Conservation (phyloP, 2,797 vertebrate genomes). For the Rhinoraja longicauda region DNA sequence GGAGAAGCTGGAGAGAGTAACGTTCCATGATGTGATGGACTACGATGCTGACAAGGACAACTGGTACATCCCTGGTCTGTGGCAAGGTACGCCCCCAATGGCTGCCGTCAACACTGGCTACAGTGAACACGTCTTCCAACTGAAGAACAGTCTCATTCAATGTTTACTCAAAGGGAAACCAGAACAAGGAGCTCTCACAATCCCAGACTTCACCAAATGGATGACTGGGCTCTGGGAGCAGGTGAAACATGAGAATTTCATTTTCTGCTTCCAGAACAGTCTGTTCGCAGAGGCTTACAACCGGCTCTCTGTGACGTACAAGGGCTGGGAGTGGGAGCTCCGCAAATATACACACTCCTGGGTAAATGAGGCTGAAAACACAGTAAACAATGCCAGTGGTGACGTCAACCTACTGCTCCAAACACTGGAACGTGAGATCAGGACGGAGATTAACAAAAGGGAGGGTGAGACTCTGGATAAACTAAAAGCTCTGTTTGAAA, state of each 20-base stretch:
- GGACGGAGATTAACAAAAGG: neutral
- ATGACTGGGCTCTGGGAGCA: slow-evolving; percentile 31
- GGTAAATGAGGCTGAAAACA: neutral
- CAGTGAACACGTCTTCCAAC: too few species aligned
- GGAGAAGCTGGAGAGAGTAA: neutral
- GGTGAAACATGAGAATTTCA: slow-evolving; percentile 24
- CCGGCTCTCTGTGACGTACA: slow-evolving; percentile 2
- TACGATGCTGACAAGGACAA: slow-evolving; percentile 7
- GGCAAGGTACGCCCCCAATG: neutral
- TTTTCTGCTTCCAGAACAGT: slow-evolving; percentile 34
- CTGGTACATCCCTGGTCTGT: slow-evolving; percentile 14
- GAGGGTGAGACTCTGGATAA: neutral
- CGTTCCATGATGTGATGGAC: slow-evolving; percentile 19
- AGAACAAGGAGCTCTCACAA: neutral
- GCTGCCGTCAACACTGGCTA: too few species aligned
- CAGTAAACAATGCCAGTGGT: neutral
- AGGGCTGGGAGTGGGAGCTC: neutral
- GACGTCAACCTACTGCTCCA: neutral
- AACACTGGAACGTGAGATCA: neutral
- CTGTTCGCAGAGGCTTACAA: slow-evolving; percentile 23
- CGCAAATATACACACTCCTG: neutral
- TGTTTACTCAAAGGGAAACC: neutral
- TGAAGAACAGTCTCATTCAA: neutral
- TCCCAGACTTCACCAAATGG: slow-evolving; percentile 24
- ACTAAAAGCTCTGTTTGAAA: neutral